Evolutionary conservation across 2,113 vertebrate genomes (phyloP).

Genomic region (Anguilla rostrata): DNA sequence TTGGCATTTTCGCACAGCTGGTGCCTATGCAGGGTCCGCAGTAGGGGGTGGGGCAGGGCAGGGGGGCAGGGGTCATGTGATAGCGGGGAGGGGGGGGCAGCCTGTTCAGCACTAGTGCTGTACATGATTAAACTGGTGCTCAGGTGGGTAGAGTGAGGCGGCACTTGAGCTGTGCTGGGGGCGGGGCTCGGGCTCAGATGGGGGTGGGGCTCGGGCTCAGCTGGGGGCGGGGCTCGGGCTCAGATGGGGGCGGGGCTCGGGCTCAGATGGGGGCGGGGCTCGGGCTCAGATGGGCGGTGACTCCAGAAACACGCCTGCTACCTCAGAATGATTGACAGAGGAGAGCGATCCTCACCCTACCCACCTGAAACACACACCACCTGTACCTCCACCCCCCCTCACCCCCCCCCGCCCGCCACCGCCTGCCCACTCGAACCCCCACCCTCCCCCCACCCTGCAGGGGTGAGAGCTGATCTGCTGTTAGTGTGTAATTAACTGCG

Average conservation of each 20-base stretch:
- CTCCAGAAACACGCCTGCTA: neutral
- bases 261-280: neutral
- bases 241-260: neutral
- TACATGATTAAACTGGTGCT: neutral
- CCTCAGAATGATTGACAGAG: slow-evolving; percentile 23
- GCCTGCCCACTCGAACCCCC: slow-evolving; percentile 28
- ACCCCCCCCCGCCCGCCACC: neutral
- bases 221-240: neutral
- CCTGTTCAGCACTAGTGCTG: neutral
- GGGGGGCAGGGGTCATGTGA: neutral
- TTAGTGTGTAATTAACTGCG: slow-evolving; percentile 57
- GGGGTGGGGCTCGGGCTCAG: neutral
- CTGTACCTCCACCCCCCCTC: neutral
- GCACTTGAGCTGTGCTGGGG: no score
- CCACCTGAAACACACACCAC: neutral
- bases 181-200: no score
- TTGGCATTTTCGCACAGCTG: slow-evolving; percentile 69
- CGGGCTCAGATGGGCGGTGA: neutral
- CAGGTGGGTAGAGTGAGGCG: no score
- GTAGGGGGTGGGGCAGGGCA: neutral
- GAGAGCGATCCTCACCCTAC: neutral
- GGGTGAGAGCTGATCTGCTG: slow-evolving; percentile 58
- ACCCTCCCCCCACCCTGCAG: slow-evolving; percentile 33
- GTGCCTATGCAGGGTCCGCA: slow-evolving; percentile 55
- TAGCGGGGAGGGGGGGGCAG: neutral